Base-by-base conservation (phyloP, 2,888 invertebrate species). In the Fabriciana adippe region DNA sequence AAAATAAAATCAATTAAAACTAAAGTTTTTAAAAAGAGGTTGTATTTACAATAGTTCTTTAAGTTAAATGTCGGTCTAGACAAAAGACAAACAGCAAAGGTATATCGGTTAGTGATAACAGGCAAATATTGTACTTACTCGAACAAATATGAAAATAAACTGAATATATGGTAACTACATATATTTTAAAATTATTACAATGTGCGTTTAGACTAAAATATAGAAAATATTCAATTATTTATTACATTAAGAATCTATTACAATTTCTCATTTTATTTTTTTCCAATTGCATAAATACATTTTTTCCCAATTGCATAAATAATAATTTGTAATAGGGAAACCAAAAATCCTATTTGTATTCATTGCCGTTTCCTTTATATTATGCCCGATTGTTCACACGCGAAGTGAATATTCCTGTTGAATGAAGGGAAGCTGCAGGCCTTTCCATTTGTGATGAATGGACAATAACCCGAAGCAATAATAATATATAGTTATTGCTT, bases 381-480 rank as follows among this genome's bases (percentile, higher is more conserved):
- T 11, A 81, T 82, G 79, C 74, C 69, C 85, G 80, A 88, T 89
- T 89, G 90, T 88, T 79, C 83, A 82, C 81, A 78, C 78, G 79
- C 84, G 77, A 82, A 78, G 81, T 84, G 84, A 85, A 88, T 86
- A 81, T 79, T 78, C 76, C 76, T 72, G 75, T 75, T 87, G 86
- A 87, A 83, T 82, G 89, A 85, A 83, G 83, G 85, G 84, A 86
- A 81, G 83, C 79, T 76, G 75, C 73, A 76, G 70, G 76, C 70
- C 64, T 82, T 87, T 86, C 84, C 85, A 88, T 88, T 89, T 86
- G 85, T 78, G 75, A 84, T 90, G 89, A 91, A 91, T 91, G 84
- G 91, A 84, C 87, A 79, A 88, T 91, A 88, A 91, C 86, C 83
- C 69, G 72, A 72, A 69, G 73, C 76, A 76, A 74, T 75, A 77